Evolutionary conservation across 2,113 vertebrate species (phyloP).

Genomic region (Nematolebias whitei): DNA sequence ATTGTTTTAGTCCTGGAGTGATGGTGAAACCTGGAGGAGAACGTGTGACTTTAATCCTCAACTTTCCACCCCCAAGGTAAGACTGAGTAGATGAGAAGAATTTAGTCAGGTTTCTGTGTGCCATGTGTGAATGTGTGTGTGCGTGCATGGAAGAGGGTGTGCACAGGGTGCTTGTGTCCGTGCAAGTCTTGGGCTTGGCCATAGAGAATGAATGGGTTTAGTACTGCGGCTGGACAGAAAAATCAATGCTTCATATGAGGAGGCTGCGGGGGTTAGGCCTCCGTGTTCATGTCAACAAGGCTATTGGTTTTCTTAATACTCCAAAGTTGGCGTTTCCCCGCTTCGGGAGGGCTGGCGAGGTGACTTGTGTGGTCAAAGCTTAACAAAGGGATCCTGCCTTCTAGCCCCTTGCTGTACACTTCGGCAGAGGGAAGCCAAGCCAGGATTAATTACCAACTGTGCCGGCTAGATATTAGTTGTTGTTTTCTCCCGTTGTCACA

Average conservation of each 20-base stretch:
- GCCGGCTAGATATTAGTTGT: conserved; percentile 77
- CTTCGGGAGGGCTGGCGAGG: conserved; percentile 83
- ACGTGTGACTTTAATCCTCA: conserved; percentile 81
- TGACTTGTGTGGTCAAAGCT: conserved; percentile 94
- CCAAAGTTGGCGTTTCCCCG: conserved; percentile 94
- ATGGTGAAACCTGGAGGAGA: conserved; percentile 49
- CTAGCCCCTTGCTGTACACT: conserved; percentile 75
- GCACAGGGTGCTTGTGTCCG: conserved; percentile 24
- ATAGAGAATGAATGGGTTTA: conserved; percentile 98
- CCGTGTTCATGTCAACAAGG: conserved; percentile 99
- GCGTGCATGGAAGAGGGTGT: conserved; percentile 51
- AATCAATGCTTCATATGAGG: conserved; percentile 99
- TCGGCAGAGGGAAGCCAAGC: conserved; percentile 67
- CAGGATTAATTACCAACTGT: conserved; percentile 82
- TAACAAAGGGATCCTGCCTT: conserved; percentile 90
- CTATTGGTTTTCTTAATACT: conserved; percentile 99
- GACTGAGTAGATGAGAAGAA: conserved; percentile 76
- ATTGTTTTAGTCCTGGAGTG: conserved; percentile 61
- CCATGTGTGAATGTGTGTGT: conserved; percentile 39
- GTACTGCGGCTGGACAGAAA: conserved; percentile 94
- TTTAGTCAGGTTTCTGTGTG: conserved; percentile 81
- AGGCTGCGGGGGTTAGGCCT: conserved; percentile 99
- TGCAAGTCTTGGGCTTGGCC: conserved; percentile 81
- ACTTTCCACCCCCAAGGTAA: conserved; percentile 89
- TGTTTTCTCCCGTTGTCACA: conserved; percentile 74